Evolutionary conservation across 2,797 vertebrate species (phyloP), one percentile per base, ranked within the genome.

Genomic region (Micropoecilia bifurca): DNA sequence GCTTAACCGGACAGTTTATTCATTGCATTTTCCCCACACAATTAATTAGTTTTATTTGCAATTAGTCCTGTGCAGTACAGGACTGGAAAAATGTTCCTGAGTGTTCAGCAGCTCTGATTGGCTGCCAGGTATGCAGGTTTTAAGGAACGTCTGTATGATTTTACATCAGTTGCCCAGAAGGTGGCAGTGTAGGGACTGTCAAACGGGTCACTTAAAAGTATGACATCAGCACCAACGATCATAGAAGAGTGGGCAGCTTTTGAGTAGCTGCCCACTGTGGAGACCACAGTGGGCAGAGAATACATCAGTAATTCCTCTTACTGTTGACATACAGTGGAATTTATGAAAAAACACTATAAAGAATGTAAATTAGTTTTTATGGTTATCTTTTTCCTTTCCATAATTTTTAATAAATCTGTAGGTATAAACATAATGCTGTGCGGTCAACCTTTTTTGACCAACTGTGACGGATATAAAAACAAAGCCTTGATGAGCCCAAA

Each of bases 401-500:
- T 33, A 14, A 33, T 14, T n/a, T 55, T 59, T 14, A 61, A 33
- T 7, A 30, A 30, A 30, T 33, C 6, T 14, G 13, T 33, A 61
- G 59, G 2, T 36, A 8, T 63, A 33, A 33, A 63, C 16, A 1
- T 36, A 63, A 63, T 9, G 28, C 7, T 25, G 8, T n/a, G 5
- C 9, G 0, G 22, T 25, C 53, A n/a, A 2, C 5, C 9, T 30
- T 59, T 28, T 57, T 55, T 55, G 53, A 55, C 53, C n/a, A 2
- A 6, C 28, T 14, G 28, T 16, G 14, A 28, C 6, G 13, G 57
- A 61, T 6, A 41, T 18, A 33, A 3, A 66, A 22, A 41, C 30
- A 10, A 9, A 25, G 8, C 63, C 63, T 16, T 73, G 79, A 68
- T 87, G 78, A 9, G 87, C 71, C 75, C 36, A 41, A 20, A 66